Evolutionary conservation across 2,797 vertebrate genomes (phyloP).

Genomic region (Poeciliopsis paucimaculata): DNA sequence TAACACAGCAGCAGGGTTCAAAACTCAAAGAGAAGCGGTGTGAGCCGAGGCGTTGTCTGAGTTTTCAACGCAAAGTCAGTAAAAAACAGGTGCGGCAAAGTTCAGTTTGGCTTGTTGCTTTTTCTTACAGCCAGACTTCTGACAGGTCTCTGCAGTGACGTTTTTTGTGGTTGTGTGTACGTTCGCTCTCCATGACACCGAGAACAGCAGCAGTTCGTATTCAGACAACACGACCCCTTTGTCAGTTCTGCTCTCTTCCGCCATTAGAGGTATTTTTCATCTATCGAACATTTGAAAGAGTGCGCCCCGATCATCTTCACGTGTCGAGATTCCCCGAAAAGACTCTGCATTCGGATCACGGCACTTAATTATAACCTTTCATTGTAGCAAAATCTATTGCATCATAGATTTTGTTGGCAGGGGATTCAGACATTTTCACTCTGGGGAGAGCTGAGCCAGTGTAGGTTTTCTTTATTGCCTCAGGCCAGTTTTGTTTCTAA

Average conservation of each 20-base stretch:
- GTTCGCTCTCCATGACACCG: slow-evolving; percentile 42
- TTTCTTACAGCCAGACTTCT: slow-evolving; percentile 36
- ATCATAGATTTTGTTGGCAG: slow-evolving; percentile 68
- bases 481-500: slow-evolving; percentile 73
- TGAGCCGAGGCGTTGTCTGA: slow-evolving; percentile 4
- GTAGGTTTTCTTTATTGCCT: slow-evolving; percentile 69
- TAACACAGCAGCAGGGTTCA: slow-evolving; percentile 17
- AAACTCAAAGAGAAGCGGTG: slow-evolving; percentile 25
- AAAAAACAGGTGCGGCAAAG: slow-evolving; percentile 26
- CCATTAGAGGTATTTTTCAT: slow-evolving; percentile 8
- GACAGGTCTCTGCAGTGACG: slow-evolving; percentile 40
- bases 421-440: slow-evolving; percentile 57
- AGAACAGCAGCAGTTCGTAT: slow-evolving; percentile 40
- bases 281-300: background rate
- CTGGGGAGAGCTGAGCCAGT: slow-evolving; percentile 72
- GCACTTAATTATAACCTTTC: slow-evolving; percentile 68
- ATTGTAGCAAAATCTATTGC: slow-evolving; percentile 59
- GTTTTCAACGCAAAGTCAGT: slow-evolving; percentile 15
- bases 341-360: slow-evolving; percentile 47
- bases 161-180: slow-evolving; percentile 47
- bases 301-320: slow-evolving; percentile 20
- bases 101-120: slow-evolving; percentile 41
- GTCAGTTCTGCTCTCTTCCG: slow-evolving; percentile 2
- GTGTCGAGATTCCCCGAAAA: slow-evolving; percentile 13
- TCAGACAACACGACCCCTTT: slow-evolving; percentile 21